Evolutionary conservation across 2,113 vertebrate genomes (phyloP).

Genomic region (Protomyctophum bolini): DNA sequence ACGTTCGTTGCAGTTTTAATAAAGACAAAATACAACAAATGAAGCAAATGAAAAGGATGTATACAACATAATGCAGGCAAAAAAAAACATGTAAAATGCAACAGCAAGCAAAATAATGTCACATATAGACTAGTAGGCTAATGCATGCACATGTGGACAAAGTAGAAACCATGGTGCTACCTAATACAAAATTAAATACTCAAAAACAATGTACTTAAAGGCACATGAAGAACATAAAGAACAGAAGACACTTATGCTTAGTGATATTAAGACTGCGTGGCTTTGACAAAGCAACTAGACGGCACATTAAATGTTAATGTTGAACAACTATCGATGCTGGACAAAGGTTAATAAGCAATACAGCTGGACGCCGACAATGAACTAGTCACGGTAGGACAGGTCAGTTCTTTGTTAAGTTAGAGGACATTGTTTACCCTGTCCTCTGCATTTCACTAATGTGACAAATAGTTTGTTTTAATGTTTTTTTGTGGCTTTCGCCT

Average conservation of each 20-base stretch:
- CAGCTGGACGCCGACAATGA: slow-evolving; percentile 6
- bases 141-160: slow-evolving; percentile 45
- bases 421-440: too few species aligned
- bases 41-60: slow-evolving; percentile 71
- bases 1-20: slow-evolving; percentile 63
- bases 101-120: slow-evolving; percentile 57
- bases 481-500: neutral
- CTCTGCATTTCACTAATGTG: too few species aligned
- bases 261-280: slow-evolving; percentile 28
- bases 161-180: neutral
- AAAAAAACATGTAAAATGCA: slow-evolving; percentile 38
- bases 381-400: neutral
- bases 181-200: slow-evolving; percentile 22
- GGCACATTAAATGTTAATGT: slow-evolving; percentile 1
- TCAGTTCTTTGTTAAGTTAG: neutral
- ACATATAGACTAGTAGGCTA: slow-evolving; percentile 24
- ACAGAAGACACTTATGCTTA: slow-evolving; percentile 9
- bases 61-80: slow-evolving; percentile 56
- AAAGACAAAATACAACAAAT: slow-evolving; percentile 75
- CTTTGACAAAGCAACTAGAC: slow-evolving; percentile 33
- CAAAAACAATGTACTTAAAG: slow-evolving; percentile 1
- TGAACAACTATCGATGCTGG: slow-evolving; percentile 29
- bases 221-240: slow-evolving; percentile 19
- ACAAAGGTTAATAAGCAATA: slow-evolving; percentile 49
- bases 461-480: neutral